Conservation (phyloP, 2,113 vertebrate genomes). For the Genyomyrus donnyi region DNA sequence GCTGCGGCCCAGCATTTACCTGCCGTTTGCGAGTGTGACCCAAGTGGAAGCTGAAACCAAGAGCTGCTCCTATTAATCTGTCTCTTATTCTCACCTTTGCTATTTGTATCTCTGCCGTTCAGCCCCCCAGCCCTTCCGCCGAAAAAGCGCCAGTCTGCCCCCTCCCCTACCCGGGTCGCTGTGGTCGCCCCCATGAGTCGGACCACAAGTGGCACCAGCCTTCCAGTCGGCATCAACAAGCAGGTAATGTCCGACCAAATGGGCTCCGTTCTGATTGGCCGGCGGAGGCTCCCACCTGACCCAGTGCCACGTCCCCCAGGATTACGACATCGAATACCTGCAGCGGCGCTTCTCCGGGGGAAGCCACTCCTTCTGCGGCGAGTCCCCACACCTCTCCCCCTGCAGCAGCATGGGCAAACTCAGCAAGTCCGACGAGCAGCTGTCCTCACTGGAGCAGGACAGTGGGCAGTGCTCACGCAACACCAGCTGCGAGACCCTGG, state of each 20-base stretch:
- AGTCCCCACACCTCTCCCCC: slow-evolving; percentile 87
- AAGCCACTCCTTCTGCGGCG: slow-evolving; percentile 87
- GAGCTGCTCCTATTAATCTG: not conserved
- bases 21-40: not conserved
- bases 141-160: slow-evolving; percentile 88
- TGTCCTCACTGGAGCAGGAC: slow-evolving; percentile 90
- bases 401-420: slow-evolving; percentile 95
- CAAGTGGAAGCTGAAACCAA: not conserved
- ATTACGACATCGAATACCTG: slow-evolving; percentile 85
- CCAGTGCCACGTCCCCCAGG: slow-evolving; percentile 49
- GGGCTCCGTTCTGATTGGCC: not conserved
- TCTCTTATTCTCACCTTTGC: not conserved
- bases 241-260: slow-evolving; percentile 62
- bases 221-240: slow-evolving; percentile 82
- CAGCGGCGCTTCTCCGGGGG: slow-evolving; percentile 88
- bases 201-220: slow-evolving; percentile 77
- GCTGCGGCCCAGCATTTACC: not conserved
- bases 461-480: slow-evolving; percentile 95
- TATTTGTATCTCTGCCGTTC: slow-evolving; percentile 10
- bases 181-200: slow-evolving; percentile 95
- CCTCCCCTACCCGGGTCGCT: slow-evolving; percentile 86
- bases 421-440: slow-evolving; percentile 93
- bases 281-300: not conserved
- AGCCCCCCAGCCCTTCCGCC: slow-evolving; percentile 88
- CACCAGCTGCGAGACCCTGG: slow-evolving; percentile 97